These are phyloP conservation scores for Collichthys lucidus DNA, from an alignment of 2,113 vertebrate species.

Conservation along the genomic window DNA sequence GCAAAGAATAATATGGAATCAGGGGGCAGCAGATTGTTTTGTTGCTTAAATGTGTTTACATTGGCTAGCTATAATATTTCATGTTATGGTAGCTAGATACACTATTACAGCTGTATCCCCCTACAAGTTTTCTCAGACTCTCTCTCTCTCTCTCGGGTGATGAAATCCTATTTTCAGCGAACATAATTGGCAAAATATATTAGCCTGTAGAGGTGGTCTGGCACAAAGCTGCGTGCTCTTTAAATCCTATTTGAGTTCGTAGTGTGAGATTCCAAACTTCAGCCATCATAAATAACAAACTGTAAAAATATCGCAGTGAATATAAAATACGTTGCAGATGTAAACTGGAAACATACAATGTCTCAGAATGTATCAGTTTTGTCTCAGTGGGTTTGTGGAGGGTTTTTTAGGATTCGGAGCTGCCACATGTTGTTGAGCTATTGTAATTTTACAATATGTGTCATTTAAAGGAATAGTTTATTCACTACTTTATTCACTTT, in stretches of 20 bases:
- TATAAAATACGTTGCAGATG: slow-evolving; percentile 35
- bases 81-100: slow-evolving; percentile 50
- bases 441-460: background rate
- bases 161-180: slow-evolving; percentile 46
- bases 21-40: slow-evolving; percentile 4
- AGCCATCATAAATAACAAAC: slow-evolving; percentile 54
- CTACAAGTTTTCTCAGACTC: slow-evolving; percentile 51
- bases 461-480: background rate
- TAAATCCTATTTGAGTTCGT: slow-evolving; percentile 46
- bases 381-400: background rate
- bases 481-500: background rate
- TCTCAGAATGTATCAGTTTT: background rate
- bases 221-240: slow-evolving; percentile 19
- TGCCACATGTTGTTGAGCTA: background rate
- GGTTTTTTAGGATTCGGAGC: background rate
- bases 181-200: slow-evolving; percentile 46
- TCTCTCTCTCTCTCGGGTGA: slow-evolving; percentile 6
- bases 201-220: slow-evolving; percentile 56
- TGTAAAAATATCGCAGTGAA: slow-evolving; percentile 25
- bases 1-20: slow-evolving; percentile 13
- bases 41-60: slow-evolving; percentile 34
- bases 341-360: slow-evolving; percentile 12
- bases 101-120: slow-evolving; percentile 18
- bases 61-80: slow-evolving; percentile 50
- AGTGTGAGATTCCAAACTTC: slow-evolving; percentile 50